phyloP scores from a whole-genome alignment of 2,113 vertebrate genomes.

The Ploceus nigricollis region DNA sequence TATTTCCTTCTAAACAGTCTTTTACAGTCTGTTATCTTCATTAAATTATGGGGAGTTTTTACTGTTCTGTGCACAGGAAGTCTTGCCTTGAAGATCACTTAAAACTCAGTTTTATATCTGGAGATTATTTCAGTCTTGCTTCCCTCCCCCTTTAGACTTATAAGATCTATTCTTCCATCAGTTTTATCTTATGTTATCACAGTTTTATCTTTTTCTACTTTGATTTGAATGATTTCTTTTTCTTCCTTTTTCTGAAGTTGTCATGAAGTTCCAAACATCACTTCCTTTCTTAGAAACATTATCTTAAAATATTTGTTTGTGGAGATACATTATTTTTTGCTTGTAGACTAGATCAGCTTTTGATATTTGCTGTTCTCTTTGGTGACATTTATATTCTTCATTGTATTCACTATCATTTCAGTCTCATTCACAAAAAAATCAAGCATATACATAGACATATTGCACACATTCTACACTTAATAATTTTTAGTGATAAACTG shows the following conservation, averaged over 20 bases:
- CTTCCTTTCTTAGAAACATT: neutral
- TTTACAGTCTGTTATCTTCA: neutral
- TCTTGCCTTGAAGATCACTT: neutral
- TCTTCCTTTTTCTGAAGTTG: neutral
- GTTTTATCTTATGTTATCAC: neutral
- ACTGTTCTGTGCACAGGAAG: neutral
- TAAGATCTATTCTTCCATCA: neutral
- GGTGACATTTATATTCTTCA: neutral
- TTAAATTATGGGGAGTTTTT: fast-evolving
- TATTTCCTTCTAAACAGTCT: neutral
- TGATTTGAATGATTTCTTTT: neutral
- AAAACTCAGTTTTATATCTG: neutral
- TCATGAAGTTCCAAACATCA: neutral
- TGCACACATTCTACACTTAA: neutral
- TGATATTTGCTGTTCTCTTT: neutral
- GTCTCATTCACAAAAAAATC: neutral
- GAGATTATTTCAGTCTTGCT: neutral
- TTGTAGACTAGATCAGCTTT: neutral
- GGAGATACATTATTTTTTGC: neutral
- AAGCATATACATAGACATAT: neutral
- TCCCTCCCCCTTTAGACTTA: neutral
- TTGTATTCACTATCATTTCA: neutral
- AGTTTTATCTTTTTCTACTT: neutral
- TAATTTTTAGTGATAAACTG: neutral
- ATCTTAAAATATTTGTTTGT: neutral